phyloP scores from a whole-genome alignment of 2,113 vertebrate genomes.

The Cebidichthys violaceus region DNA sequence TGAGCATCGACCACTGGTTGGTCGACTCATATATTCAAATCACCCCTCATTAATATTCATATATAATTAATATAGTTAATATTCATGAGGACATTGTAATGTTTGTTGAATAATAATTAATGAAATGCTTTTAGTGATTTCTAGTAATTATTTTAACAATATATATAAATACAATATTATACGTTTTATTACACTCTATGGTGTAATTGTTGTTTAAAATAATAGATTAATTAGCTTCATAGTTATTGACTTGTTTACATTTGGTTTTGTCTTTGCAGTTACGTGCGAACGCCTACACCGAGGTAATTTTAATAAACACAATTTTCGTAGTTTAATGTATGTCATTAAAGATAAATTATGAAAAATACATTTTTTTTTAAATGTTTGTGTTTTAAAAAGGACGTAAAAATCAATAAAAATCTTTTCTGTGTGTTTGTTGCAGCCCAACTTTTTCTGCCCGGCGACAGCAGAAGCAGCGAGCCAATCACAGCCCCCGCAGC shows the following conservation, averaged over 20 bases:
- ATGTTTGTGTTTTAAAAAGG: not conserved
- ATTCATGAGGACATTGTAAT: not conserved
- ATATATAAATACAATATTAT: too few relatives aligned
- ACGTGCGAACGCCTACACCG: not conserved
- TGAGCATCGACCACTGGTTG: slow-evolving; percentile 68
- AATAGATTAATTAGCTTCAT: not conserved
- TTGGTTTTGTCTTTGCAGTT: slow-evolving; percentile 53
- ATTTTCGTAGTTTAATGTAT: not conserved
- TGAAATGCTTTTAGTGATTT: too few relatives aligned
- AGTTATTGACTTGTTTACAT: not conserved
- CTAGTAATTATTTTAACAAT: too few relatives aligned
- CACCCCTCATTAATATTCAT: slow-evolving; percentile 7
- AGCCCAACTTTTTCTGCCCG: slow-evolving; percentile 23
- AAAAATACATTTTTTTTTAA: not conserved
- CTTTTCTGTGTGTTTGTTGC: not conserved
- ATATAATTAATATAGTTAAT: not conserved
- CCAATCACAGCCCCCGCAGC: slow-evolving; percentile 37
- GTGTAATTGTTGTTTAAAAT: too few relatives aligned
- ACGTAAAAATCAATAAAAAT: not conserved
- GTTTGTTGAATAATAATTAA: not conserved
- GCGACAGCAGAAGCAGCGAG: slow-evolving; percentile 46
- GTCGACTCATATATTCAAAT: not conserved
- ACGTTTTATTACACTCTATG: too few relatives aligned
- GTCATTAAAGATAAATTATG: not conserved
- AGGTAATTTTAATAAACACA: slow-evolving; percentile 32